Percentiles rank a stretch among this genome's conserved stretches.
Conservation (phyloP, 1,140 invertebrate genomes). For the Drosophila pallidifrons region DNA sequence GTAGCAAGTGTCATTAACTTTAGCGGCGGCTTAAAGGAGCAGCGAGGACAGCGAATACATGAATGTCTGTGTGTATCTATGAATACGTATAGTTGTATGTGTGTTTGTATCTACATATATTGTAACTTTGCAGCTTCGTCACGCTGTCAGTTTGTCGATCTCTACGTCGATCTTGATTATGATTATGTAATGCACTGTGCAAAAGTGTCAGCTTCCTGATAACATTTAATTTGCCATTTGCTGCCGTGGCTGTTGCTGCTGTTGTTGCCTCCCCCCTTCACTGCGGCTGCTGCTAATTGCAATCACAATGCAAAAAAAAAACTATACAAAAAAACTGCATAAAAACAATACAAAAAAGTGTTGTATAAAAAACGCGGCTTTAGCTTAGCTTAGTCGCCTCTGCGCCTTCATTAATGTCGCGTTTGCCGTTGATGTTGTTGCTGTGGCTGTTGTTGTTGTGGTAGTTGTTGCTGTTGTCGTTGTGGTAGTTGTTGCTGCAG, state of each 20-base stretch:
- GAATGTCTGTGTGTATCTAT: not conserved
- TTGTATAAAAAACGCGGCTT: conserved; percentile 31
- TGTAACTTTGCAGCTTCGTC: not conserved
- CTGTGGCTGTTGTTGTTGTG: conserved; percentile 8
- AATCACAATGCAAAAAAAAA: conserved; percentile 48
- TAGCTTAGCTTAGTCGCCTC: conserved; percentile 45
- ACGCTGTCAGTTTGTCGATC: conserved; percentile 6
- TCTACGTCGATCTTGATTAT: conserved; percentile 49
- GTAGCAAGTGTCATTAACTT: conserved; percentile 56
- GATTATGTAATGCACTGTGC: conserved; percentile 66
- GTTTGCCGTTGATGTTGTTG: not conserved
- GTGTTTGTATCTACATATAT: not conserved
- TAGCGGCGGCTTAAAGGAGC: conserved; percentile 12
- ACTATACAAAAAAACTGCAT: conserved; percentile 8
- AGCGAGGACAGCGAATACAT: not conserved
- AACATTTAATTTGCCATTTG: conserved; percentile 79
- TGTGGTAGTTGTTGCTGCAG: too few relatives aligned
- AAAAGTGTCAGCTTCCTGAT: conserved; percentile 69
- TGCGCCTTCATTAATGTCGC: conserved; percentile 67
- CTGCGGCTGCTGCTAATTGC: conserved; percentile 60
- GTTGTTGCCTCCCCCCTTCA: not conserved
- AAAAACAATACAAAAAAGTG: conserved; percentile 22
- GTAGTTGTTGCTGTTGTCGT: not conserved
- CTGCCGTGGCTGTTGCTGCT: too few relatives aligned
- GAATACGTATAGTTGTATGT: not conserved